A percentile compares a stretch with the other conserved stretches of the same genome.
Evolutionary conservation across 2,888 invertebrate species (phyloP).

Genomic region (Idaea dimidiata): DNA sequence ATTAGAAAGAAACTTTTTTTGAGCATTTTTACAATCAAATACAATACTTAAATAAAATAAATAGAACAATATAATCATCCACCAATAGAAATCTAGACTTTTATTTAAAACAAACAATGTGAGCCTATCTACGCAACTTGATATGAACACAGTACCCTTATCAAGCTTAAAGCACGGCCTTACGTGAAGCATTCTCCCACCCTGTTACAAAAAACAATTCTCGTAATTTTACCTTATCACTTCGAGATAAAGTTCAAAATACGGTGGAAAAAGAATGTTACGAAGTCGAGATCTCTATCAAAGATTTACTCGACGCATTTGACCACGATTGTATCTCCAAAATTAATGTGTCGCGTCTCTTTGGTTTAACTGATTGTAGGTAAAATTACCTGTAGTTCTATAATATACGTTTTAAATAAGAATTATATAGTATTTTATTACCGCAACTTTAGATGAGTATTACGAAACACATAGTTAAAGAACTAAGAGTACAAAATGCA

Average conservation of each 20-base stretch:
- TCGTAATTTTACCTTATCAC: conserved; percentile 12
- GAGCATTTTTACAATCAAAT: no score
- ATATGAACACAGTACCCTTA: conserved; percentile 42
- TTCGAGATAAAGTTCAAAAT: conserved; percentile 17
- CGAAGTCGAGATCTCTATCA: conserved; percentile 70
- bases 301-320: conserved; percentile 64
- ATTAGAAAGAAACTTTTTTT: no score
- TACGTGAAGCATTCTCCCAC: conserved; percentile 23
- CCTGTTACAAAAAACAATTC: conserved; percentile 14
- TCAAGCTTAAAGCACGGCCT: conserved; percentile 30
- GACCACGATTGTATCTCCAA: conserved; percentile 67
- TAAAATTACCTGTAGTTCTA: conserved; percentile 43
- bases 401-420: neutral
- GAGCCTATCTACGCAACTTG: conserved; percentile 27
- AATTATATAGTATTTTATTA: conserved; percentile 3
- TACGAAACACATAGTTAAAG: no score
- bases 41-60: conserved; percentile 10
- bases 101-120: conserved; percentile 12
- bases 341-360: conserved; percentile 68
- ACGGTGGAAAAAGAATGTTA: conserved; percentile 11
- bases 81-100: neutral
- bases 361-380: conserved; percentile 51
- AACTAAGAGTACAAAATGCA: no score
- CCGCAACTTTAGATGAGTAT: no score
- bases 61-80: conserved; percentile 26